Conservation (phyloP, 2,888 invertebrate genomes). For the Saturnia japonica region DNA sequence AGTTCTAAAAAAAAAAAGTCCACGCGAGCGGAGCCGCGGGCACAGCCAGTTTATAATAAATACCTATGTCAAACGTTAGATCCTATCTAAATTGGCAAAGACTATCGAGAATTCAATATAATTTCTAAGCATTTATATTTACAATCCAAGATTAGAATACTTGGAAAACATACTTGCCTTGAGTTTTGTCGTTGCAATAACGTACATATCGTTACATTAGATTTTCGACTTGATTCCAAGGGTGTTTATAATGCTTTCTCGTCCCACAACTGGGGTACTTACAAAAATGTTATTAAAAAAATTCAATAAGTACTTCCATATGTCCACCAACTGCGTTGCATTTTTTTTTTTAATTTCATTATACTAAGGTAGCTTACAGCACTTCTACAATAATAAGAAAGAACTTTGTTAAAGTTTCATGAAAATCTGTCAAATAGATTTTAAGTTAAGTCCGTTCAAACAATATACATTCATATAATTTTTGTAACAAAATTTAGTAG, state of each 20-base stretch:
- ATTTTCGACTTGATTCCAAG: not conserved
- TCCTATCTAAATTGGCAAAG: slow-evolving; percentile 12
- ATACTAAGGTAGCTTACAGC: too few relatives aligned
- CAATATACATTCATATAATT: too few relatives aligned
- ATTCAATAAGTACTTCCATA: too few relatives aligned
- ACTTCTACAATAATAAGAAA: not conserved
- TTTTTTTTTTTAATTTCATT: too few relatives aligned
- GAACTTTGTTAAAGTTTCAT: too few relatives aligned
- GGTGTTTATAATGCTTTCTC: not conserved
- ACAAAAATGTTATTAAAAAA: too few relatives aligned
- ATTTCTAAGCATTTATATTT: slow-evolving; percentile 5
- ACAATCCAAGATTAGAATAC: slow-evolving; percentile 10
- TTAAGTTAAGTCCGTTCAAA: too few relatives aligned
- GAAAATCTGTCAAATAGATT: too few relatives aligned
- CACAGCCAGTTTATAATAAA: not conserved
- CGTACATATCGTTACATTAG: not conserved
- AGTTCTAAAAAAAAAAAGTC: too few relatives aligned
- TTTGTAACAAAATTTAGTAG: too few relatives aligned
- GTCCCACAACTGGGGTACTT: not conserved
- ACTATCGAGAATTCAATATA: not conserved
- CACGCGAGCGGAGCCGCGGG: too few relatives aligned
- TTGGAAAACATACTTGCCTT: slow-evolving; percentile 13
- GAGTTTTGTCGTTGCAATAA: slow-evolving; percentile 7
- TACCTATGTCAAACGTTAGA: not conserved
- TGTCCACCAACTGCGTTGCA: too few relatives aligned